Evolutionary conservation across 2,113 vertebrate species (phyloP).

Genomic region (Dicerorhinus sumatrensis): DNA sequence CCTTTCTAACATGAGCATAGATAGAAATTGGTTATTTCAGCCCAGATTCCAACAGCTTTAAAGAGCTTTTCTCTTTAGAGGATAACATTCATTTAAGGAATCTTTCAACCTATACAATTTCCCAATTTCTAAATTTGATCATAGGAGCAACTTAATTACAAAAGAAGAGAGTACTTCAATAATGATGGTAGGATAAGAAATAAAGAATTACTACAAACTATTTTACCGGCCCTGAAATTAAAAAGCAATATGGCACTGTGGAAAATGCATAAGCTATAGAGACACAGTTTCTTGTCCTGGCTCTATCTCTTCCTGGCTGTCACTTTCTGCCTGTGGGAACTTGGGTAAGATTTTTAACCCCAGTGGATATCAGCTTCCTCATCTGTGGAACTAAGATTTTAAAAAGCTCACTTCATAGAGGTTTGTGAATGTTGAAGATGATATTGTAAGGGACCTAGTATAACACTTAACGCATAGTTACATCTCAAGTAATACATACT

Average conservation of each 20-base stretch:
- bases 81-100: slow-evolving; percentile 65
- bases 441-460: background rate
- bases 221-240: background rate
- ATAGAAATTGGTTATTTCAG: slow-evolving; percentile 77
- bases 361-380: background rate
- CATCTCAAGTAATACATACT: background rate
- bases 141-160: slow-evolving; percentile 62
- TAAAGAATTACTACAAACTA: background rate
- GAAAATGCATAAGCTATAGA: background rate
- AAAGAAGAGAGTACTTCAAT: slow-evolving; percentile 44
- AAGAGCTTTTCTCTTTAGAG: slow-evolving; percentile 73
- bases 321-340: background rate
- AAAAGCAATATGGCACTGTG: background rate
- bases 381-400: background rate
- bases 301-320: background rate
- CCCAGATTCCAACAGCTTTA: slow-evolving; percentile 75
- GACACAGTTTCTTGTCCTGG: background rate
- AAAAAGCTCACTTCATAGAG: background rate
- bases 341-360: slow-evolving; percentile 15
- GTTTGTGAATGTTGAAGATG: slow-evolving; percentile 1
- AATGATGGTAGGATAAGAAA: slow-evolving; percentile 18
- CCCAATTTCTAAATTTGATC: slow-evolving; percentile 73
- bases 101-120: slow-evolving; percentile 72
- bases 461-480: background rate
- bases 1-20: slow-evolving; percentile 76